Evolutionary conservation across 2,888 invertebrate genomes (phyloP).

Genomic region (Seira sanloemensis): DNA sequence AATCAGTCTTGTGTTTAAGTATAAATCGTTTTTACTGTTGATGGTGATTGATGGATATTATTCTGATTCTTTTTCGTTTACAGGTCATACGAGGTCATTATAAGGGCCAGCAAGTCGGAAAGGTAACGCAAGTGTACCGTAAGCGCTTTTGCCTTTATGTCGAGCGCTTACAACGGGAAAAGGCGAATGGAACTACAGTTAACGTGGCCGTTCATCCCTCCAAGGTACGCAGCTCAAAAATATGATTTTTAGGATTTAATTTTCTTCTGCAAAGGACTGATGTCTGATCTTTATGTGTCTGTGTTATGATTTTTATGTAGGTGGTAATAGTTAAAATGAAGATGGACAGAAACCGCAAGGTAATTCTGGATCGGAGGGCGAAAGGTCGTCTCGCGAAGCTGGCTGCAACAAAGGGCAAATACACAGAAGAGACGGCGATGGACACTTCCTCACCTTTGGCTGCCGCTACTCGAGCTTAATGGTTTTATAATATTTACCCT

Average conservation of each 20-base stretch:
- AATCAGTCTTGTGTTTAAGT: too few species aligned
- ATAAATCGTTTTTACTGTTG: too few species aligned
- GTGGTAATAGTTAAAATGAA: constrained; percentile 98
- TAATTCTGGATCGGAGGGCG: constrained; percentile 96
- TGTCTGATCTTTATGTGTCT: not conserved
- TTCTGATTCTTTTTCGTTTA: constrained; percentile 73
- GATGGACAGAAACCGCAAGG: constrained; percentile 98
- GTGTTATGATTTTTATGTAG: constrained; percentile 78
- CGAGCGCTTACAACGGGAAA: constrained; percentile 99
- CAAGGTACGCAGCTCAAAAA: too few species aligned
- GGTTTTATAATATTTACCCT: constrained; percentile 44
- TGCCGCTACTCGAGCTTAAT: constrained; percentile 54
- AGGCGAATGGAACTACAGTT: constrained; percentile 98
- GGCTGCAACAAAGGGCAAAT: constrained; percentile 98
- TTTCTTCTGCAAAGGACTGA: too few species aligned
- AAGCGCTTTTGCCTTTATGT: constrained; percentile 99
- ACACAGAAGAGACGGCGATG: constrained; percentile 86
- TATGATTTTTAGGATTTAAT: too few species aligned
- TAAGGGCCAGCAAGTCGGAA: constrained; percentile 99
- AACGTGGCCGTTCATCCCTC: constrained; percentile 99
- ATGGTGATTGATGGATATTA: too few species aligned
- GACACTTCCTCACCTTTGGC: constrained; percentile 69
- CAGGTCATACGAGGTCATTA: constrained; percentile 98
- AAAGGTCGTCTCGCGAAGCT: constrained; percentile 93
- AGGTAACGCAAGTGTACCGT: constrained; percentile 98